Conservation (phyloP, 2,888 invertebrate genomes). For the Tipula lateralis region DNA sequence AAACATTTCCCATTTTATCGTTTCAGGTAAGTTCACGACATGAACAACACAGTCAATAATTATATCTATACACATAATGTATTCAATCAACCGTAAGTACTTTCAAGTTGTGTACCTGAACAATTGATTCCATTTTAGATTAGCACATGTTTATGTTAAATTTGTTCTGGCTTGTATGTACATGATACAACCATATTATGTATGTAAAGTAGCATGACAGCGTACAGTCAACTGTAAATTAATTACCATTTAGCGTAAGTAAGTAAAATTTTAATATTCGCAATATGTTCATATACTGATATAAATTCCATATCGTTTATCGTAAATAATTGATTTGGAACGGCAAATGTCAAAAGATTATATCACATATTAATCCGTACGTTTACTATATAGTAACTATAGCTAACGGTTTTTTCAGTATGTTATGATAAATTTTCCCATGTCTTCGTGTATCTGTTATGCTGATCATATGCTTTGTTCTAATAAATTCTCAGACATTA, state of each 20-base stretch:
- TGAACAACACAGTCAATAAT: not conserved
- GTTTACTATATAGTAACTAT: not conserved
- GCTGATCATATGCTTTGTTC: not conserved
- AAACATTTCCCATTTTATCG: not conserved
- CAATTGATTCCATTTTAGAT: not conserved
- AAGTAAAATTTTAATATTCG: not conserved
- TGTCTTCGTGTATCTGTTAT: not conserved
- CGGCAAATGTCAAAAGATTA: not conserved
- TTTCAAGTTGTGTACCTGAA: not conserved
- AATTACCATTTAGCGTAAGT: not conserved
- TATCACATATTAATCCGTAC: not conserved
- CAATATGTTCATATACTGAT: not conserved
- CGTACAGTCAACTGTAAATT: not conserved
- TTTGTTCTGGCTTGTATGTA: not conserved
- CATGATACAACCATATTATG: not conserved
- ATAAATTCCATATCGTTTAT: not conserved
- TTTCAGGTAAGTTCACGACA: not conserved
- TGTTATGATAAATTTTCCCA: not conserved
- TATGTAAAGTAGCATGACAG: not conserved
- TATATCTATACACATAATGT: not conserved
- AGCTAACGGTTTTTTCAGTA: not conserved
- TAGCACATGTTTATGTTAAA: not conserved
- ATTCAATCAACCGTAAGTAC: not conserved
- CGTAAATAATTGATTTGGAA: not conserved
- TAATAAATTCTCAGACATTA: not conserved